phyloP scores from a whole-genome alignment of 2,113 vertebrate species.

The Candoia aspera region DNA sequence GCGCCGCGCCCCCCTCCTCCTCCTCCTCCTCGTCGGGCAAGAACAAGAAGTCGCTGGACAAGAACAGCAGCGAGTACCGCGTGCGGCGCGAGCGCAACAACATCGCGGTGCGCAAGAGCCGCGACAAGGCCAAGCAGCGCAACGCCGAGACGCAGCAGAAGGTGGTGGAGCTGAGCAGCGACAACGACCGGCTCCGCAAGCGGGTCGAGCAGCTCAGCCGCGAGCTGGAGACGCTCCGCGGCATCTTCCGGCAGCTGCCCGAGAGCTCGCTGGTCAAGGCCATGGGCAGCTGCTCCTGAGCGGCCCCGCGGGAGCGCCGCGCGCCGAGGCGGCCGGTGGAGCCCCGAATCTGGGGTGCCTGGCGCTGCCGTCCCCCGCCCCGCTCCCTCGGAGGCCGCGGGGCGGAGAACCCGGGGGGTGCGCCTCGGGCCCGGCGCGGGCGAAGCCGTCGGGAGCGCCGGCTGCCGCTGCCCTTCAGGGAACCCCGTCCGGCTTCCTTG shows the following conservation, averaged over 20 bases:
- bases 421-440: not conserved
- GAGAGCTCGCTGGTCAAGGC: constrained; percentile 92
- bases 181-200: constrained; percentile 94
- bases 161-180: constrained; percentile 88
- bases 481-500: not conserved
- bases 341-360: not conserved
- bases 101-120: constrained; percentile 96
- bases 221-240: constrained; percentile 93
- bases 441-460: not conserved
- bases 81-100: constrained; percentile 96
- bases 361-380: too few species aligned
- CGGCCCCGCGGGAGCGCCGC: constrained; percentile 79
- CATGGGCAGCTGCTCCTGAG: constrained; percentile 77
- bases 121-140: constrained; percentile 96
- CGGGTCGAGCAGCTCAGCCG: constrained; percentile 94
- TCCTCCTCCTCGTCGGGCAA: constrained; percentile 76
- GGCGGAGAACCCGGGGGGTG: not conserved
- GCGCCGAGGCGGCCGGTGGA: not conserved
- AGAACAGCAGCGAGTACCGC: constrained; percentile 93
- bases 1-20: constrained; percentile 50
- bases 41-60: constrained; percentile 91
- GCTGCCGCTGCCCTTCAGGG: not conserved
- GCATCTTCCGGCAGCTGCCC: constrained; percentile 95
- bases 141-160: constrained; percentile 98
- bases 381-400: not conserved